Evolutionary conservation across 2,888 invertebrate species (phyloP).

Genomic region (Drosophila mayaguana): DNA sequence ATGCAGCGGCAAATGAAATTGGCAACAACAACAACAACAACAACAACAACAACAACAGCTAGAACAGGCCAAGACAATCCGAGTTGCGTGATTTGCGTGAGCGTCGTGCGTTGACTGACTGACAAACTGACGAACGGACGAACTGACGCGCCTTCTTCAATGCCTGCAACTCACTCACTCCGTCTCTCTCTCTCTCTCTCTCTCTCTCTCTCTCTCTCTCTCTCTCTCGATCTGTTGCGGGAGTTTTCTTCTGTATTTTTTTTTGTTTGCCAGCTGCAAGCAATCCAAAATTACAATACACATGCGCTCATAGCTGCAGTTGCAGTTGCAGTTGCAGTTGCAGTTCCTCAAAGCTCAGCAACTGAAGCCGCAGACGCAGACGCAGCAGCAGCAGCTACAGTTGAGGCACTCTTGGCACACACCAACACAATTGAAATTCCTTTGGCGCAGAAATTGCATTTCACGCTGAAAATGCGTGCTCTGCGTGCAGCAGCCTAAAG

Average conservation of each 20-base stretch:
- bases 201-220: background rate
- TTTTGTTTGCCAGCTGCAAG: conserved; percentile 50
- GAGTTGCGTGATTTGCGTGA: conserved; percentile 84
- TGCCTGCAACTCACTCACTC: conserved; percentile 10
- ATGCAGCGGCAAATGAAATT: conserved; percentile 69
- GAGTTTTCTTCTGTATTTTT: conserved; percentile 45
- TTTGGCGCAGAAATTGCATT: conserved; percentile 83
- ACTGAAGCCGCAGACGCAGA: conserved; percentile 7
- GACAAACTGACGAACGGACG: conserved; percentile 57
- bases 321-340: conserved; percentile 29
- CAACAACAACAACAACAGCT: conserved; percentile 20
- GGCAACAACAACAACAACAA: conserved; percentile 30
- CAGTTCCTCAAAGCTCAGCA: conserved; percentile 11
- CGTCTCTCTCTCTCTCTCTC: background rate
- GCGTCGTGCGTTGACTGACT: conserved; percentile 81
- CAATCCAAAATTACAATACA: conserved; percentile 63
- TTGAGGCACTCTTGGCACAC: conserved; percentile 50
- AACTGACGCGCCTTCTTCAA: conserved; percentile 33
- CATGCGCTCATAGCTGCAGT: conserved; percentile 33
- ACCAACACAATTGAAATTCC: conserved; percentile 82
- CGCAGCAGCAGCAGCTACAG: conserved; percentile 19
- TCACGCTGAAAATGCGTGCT: conserved; percentile 85
- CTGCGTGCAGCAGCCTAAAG: conserved; percentile 81
- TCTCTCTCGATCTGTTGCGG: conserved; percentile 55
- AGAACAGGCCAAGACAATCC: conserved; percentile 65